Conservation (phyloP, 1,140 invertebrate genomes). For the Drosophila micromelanica region DNA sequence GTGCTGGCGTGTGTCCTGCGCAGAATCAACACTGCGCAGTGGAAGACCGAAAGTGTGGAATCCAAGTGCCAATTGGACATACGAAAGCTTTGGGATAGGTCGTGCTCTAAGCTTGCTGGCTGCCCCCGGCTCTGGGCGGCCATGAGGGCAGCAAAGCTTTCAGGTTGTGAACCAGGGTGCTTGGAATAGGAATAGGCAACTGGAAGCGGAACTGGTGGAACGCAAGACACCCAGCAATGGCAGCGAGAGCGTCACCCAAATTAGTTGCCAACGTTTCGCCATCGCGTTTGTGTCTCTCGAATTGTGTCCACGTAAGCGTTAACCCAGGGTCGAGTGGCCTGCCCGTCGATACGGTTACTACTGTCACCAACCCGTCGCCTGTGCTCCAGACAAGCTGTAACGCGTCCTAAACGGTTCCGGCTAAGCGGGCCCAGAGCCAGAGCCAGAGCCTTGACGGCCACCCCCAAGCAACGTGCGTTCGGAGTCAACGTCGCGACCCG, state of each 20-base stretch:
- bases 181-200: conserved; percentile 11
- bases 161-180: conserved; percentile 26
- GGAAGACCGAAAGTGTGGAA: conserved; percentile 61
- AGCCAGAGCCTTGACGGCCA: conserved; percentile 2
- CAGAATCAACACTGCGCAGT: conserved; percentile 73
- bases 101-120: conserved; percentile 36
- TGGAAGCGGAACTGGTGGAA: conserved; percentile 42
- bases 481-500: conserved; percentile 5
- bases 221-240: conserved; percentile 34
- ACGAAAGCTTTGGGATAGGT: conserved; percentile 71
- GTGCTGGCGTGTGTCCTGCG: conserved; percentile 60
- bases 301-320: conserved; percentile 21
- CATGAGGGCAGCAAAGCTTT: conserved; percentile 21
- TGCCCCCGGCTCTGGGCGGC: background rate
- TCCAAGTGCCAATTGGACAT: conserved; percentile 17
- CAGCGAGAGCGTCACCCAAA: conserved; percentile 67
- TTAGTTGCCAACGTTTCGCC: conserved; percentile 80
- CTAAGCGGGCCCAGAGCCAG: background rate
- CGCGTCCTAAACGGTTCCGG: conserved; percentile 3
- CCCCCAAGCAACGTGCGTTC: conserved; percentile 1
- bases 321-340: conserved; percentile 29
- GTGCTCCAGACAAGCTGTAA: conserved; percentile 3
- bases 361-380: conserved; percentile 4
- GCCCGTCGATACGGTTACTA: conserved; percentile 2
- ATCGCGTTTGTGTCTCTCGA: conserved; percentile 67